Conservation (phyloP, 2,113 vertebrate species). For the Lophotis ruficrista region DNA sequence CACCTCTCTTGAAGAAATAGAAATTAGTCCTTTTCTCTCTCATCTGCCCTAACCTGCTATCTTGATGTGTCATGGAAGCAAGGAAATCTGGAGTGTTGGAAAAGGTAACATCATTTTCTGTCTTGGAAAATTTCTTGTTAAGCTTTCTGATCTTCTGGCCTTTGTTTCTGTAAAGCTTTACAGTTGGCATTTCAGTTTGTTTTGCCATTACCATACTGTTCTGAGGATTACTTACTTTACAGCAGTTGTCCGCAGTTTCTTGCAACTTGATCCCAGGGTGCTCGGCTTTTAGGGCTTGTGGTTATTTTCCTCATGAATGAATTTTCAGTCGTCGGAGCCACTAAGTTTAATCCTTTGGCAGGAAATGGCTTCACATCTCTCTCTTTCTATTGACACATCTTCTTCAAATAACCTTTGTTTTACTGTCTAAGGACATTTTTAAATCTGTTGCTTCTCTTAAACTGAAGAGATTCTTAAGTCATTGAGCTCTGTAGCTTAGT, state of each 20-base stretch:
- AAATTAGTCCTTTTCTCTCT: neutral
- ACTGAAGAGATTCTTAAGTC: neutral
- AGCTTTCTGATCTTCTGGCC: neutral
- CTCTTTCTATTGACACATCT: neutral
- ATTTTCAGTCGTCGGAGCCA: neutral
- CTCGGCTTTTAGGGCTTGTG: neutral
- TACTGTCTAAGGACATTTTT: neutral
- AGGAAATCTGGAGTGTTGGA: neutral
- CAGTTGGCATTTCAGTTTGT: neutral
- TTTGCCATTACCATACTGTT: neutral
- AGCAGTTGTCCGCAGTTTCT: neutral
- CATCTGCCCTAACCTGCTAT: neutral
- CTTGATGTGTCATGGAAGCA: neutral
- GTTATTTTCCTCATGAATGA: neutral
- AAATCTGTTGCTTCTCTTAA: conserved; percentile 3
- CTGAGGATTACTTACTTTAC: neutral
- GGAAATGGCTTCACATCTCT: neutral
- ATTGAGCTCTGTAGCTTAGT: neutral
- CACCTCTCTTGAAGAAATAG: neutral
- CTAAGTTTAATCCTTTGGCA: neutral
- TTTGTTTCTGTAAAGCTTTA: neutral
- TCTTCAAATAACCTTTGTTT: neutral
- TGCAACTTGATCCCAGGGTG: neutral
- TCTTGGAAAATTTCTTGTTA: neutral
- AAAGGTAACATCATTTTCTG: neutral